These are phyloP conservation scores for Lordiphosa stackelbergi DNA, from an alignment of 1,140 invertebrate genomes.

Conservation along the genomic window DNA sequence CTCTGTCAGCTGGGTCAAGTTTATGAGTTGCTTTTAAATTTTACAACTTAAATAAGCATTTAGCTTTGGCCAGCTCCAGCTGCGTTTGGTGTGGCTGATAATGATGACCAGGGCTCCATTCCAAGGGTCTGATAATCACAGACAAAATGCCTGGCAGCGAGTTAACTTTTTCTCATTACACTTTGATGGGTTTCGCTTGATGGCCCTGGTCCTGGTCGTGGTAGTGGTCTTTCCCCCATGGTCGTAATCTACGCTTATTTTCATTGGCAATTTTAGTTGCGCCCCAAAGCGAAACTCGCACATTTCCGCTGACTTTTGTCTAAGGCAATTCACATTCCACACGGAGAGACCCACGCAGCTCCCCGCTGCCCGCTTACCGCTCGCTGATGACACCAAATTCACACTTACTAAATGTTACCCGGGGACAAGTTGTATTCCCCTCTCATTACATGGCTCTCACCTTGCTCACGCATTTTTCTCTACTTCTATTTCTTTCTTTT, in stretches of 20 bases:
- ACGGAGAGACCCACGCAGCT: no score
- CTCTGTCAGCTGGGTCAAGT: constrained; percentile 20
- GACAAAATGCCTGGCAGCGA: constrained; percentile 43
- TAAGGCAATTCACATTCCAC: constrained; percentile 5
- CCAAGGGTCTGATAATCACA: constrained; percentile 39
- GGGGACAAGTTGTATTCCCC: constrained; percentile 16
- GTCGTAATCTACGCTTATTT: constrained; percentile 61
- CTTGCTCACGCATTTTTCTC: constrained; percentile 12
- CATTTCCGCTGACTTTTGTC: constrained; percentile 59
- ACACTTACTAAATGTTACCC: constrained; percentile 50
- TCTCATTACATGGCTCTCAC: constrained; percentile 36
- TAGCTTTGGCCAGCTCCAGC: constrained; percentile 43
- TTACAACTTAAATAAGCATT: constrained; percentile 61
- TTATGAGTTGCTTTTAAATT: constrained; percentile 68
- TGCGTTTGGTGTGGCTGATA: neutral
- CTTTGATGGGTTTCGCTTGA: constrained; percentile 53
- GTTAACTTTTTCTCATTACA: constrained; percentile 70
- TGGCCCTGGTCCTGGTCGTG: constrained; percentile 2
- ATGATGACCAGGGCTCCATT: no score
- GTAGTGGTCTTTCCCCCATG: constrained; percentile 1
- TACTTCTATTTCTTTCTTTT: constrained; percentile 1
- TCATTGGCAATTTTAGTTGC: constrained; percentile 55
- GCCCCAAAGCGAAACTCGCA: constrained; percentile 48
- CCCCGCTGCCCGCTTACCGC: neutral
- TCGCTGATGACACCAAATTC: constrained; percentile 52